Percentiles rank a stretch among this genome's conserved stretches.
phyloP scores from a whole-genome alignment of 2,888 invertebrate species.

The Elysia crispata region DNA sequence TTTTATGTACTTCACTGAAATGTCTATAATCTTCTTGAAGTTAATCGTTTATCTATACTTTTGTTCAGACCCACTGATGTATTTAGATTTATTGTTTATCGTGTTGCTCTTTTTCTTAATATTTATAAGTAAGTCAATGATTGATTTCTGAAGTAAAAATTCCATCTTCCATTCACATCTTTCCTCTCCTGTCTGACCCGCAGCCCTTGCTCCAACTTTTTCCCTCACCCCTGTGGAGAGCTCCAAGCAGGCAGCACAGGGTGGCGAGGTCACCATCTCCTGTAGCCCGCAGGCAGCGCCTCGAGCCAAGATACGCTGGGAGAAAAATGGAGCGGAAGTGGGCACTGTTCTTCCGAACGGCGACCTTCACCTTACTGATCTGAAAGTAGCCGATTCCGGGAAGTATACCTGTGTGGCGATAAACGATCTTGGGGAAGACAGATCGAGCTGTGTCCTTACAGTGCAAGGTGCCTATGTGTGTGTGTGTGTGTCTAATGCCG shows the following conservation, averaged over 20 bases:
- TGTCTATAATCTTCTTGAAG: too few relatives aligned
- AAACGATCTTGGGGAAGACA: slow-evolving; percentile 64
- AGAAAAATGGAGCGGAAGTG: slow-evolving; percentile 22
- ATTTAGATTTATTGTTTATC: too few relatives aligned
- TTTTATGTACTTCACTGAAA: too few relatives aligned
- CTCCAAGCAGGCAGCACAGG: slow-evolving; percentile 93
- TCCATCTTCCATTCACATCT: too few relatives aligned
- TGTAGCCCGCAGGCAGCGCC: slow-evolving; percentile 97
- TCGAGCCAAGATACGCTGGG: slow-evolving; percentile 80
- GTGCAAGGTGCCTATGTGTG: slow-evolving; percentile 64
- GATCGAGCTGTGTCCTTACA: slow-evolving; percentile 52
- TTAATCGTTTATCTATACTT: too few relatives aligned
- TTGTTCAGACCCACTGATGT: too few relatives aligned
- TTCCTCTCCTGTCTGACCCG: slow-evolving; percentile 24
- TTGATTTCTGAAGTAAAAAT: too few relatives aligned
- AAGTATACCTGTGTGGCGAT: slow-evolving; percentile 87
- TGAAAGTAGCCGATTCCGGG: slow-evolving; percentile 80
- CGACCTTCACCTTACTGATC: slow-evolving; percentile 12
- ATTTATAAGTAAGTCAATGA: too few relatives aligned
- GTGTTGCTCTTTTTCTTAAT: too few relatives aligned
- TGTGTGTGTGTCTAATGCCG: too few relatives aligned
- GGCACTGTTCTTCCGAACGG: slow-evolving; percentile 35
- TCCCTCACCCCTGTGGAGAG: slow-evolving; percentile 91
- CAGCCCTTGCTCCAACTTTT: slow-evolving; percentile 86
- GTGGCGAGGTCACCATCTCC: slow-evolving; percentile 91